A percentile compares a stretch with the other conserved stretches of the same genome.
Conservation (phyloP, 2,797 vertebrate species). For the Onychomys torridus region DNA sequence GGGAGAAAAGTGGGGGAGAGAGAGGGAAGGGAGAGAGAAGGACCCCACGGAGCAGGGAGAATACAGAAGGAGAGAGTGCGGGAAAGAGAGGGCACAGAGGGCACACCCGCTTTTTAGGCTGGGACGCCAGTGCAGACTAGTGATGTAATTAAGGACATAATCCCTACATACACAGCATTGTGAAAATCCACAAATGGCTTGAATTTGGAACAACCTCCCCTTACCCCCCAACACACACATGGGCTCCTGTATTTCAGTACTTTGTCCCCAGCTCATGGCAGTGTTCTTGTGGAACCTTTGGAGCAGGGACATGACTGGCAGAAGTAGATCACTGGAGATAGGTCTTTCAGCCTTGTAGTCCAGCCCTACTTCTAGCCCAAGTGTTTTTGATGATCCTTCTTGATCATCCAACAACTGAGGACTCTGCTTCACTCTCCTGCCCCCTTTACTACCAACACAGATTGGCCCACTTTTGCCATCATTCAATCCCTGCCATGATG, state of each 20-base stretch:
- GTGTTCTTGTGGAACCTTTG: neutral
- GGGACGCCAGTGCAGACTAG: too few species aligned
- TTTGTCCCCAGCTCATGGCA: neutral
- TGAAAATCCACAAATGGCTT: constrained; percentile 31
- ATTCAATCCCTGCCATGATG: neutral
- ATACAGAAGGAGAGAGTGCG: too few species aligned
- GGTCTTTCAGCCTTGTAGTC: neutral
- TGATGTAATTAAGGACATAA: too few species aligned
- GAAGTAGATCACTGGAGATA: neutral
- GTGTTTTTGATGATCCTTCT: too few species aligned
- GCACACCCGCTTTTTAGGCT: too few species aligned
- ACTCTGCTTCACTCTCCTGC: neutral
- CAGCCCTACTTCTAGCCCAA: neutral
- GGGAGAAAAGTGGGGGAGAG: too few species aligned
- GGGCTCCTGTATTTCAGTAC: neutral
- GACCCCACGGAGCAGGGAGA: too few species aligned
- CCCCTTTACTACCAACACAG: neutral
- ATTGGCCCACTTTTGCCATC: neutral
- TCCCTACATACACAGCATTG: too few species aligned
- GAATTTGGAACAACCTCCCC: neutral
- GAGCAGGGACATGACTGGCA: neutral
- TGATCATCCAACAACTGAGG: neutral
- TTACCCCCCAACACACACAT: too few species aligned
- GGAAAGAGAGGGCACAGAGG: too few species aligned
- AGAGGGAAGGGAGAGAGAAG: too few species aligned